Evolutionary conservation across 2,888 invertebrate species (phyloP), one percentile per base, ranked within the genome.

Genomic region (Clanis bilineata): DNA sequence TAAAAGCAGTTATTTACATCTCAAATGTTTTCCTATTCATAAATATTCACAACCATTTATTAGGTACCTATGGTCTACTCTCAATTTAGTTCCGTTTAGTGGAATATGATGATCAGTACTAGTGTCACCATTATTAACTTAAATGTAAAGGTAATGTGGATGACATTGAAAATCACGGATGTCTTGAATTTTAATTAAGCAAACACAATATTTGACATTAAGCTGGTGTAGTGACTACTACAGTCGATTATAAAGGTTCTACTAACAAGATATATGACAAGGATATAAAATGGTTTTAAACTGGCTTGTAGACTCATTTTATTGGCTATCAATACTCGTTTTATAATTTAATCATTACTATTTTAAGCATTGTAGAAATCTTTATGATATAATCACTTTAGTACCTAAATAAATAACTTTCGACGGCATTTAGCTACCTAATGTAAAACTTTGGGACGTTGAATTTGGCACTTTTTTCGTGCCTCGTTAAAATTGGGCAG

Each of bases 151-250:
- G 3, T 22, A 38, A 58, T 56, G 47, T 61, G 55, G 63, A 63
- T 58, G 28, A 60, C 62, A 64, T 66, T 64, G 60, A 43, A 21
- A 58, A 65, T 63, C 55, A 57, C 60, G 62, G 43, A 32, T 59
- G 47, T 60, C 44, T 68, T 58, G 64, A 69, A 72, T 73, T 69
- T 65, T 61, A 74, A 65, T 58, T 22, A 60, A 64, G 57, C 61
- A 59, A 59, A 61, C 63, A 43, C 57, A 60, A 58, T 57, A 56
- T 62, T 58, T 68, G 64, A 66, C 67, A 66, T 74, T 72, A 66
- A 60, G 47, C 54, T 23, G 44, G 43, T 28, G 21, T 55, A 58
- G 28, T 61, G 12, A 61, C 54, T n/a, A n/a, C n/a, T n/a, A n/a
- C 60, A 65, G 64, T 65, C 64, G 61, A 68, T 68, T 73, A 62